Percentiles rank a stretch among this genome's conserved stretches.
Evolutionary conservation across 2,888 invertebrate species (phyloP).

Genomic region (Ophion slaviceki): DNA sequence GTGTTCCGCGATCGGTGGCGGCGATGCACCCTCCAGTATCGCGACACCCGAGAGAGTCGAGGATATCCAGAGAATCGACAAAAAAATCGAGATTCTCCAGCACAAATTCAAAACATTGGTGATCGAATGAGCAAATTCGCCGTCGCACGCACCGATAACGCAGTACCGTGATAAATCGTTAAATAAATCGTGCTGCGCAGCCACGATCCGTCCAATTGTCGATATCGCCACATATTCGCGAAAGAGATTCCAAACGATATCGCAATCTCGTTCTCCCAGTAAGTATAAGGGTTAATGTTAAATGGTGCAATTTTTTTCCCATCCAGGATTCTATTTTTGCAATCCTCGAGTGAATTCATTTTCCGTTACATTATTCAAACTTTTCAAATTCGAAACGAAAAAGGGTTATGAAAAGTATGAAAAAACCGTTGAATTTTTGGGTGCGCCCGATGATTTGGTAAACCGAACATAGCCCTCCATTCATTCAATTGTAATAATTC

Average conservation of each 20-base stretch:
- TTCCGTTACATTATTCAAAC: neutral
- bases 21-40: conserved; percentile 75
- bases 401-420: no score
- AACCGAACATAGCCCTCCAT: no score
- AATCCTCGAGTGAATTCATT: neutral
- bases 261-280: neutral
- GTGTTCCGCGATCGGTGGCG: conserved; percentile 73
- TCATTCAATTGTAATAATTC: no score
- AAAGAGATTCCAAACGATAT: neutral
- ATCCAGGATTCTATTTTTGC: neutral
- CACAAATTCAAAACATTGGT: conserved; percentile 35
- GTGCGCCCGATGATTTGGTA: no score
- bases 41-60: conserved; percentile 69
- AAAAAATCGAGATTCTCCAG: conserved; percentile 68
- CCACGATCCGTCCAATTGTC: conserved; percentile 52
- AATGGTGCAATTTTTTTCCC: neutral
- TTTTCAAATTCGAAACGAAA: no score
- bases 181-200: neutral
- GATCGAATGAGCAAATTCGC: conserved; percentile 5
- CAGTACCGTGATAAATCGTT: neutral
- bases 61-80: conserved; percentile 69
- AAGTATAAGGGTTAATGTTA: conserved; percentile 3
- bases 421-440: no score
- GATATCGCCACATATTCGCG: conserved; percentile 22
- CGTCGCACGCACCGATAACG: neutral